Conservation (phyloP, 2,113 vertebrate species). For the Lophius piscatorius region DNA sequence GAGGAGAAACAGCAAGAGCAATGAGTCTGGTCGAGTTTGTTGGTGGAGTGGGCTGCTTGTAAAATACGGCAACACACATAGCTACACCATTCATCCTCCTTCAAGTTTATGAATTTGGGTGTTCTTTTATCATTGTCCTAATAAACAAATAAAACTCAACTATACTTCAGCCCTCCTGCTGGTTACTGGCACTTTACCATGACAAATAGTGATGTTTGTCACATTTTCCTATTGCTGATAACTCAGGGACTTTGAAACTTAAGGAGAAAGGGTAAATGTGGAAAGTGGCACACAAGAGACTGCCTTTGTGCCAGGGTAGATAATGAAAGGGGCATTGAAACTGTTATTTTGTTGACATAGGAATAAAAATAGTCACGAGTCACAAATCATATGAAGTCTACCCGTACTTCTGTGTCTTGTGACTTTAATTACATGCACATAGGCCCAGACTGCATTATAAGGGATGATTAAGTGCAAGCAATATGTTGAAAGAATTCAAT, state of each 20-base stretch:
- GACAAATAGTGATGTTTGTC: conserved; percentile 64
- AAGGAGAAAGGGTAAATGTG: conserved; percentile 33
- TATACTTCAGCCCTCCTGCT: conserved; percentile 56
- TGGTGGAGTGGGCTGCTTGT: conserved; percentile 28
- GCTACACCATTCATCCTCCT: conserved; percentile 30
- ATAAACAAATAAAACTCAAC: conserved; percentile 44
- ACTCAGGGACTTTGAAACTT: conserved; percentile 51
- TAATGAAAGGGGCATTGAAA: conserved; percentile 36
- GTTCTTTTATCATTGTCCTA: conserved; percentile 66
- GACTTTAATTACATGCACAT: conserved; percentile 42
- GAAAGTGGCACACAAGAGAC: conserved; percentile 29
- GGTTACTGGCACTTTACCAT: conserved; percentile 63
- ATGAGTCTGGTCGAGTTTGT: conserved; percentile 41
- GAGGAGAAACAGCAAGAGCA: conserved; percentile 61
- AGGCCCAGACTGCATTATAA: conserved; percentile 23
- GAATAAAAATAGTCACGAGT: conserved; percentile 43
- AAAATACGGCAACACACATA: conserved; percentile 22
- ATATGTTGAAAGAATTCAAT: conserved; percentile 49
- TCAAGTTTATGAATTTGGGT: conserved; percentile 51
- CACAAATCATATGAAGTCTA: conserved; percentile 49
- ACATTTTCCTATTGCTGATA: conserved; percentile 48
- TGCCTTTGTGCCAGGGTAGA: conserved; percentile 27
- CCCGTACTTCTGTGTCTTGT: conserved; percentile 18
- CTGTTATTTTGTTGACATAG: conserved; percentile 48
- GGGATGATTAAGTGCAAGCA: conserved; percentile 44